Conservation (phyloP, 2,797 vertebrate genomes). For the Schizopygopsis pylzovi region DNA sequence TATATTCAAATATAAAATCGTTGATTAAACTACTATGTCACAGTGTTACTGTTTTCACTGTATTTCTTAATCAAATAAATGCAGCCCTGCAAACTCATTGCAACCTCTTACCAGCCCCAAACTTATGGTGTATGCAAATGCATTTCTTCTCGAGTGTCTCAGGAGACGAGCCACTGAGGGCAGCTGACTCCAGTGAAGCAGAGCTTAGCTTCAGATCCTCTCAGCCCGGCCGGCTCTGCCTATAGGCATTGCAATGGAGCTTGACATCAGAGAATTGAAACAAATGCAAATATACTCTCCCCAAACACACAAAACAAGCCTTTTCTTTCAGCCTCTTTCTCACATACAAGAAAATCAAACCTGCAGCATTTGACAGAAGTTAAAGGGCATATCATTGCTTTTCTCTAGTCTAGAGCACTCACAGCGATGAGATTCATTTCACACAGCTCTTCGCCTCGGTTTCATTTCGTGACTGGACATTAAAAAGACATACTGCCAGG, state of each 20-base stretch:
- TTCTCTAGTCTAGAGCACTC: not conserved
- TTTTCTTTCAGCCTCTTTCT: constrained; percentile 5
- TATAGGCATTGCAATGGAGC: constrained; percentile 9
- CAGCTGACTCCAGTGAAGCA: constrained; percentile 20
- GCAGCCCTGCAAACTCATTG: not conserved
- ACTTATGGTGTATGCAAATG: not conserved
- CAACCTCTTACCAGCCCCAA: not conserved
- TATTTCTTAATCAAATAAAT: not conserved
- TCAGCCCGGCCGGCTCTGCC: not conserved
- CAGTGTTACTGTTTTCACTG: not conserved
- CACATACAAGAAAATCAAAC: constrained; percentile 12
- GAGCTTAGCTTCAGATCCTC: constrained; percentile 21
- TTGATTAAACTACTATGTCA: not conserved
- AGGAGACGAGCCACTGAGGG: not conserved
- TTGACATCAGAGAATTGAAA: constrained; percentile 25
- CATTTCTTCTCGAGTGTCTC: not conserved
- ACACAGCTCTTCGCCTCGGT: constrained; percentile 4
- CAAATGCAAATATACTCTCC: constrained; percentile 25
- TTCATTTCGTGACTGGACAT: constrained; percentile 28
- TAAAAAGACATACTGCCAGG: constrained; percentile 1
- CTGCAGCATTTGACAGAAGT: constrained; percentile 29
- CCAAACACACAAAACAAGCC: constrained; percentile 19
- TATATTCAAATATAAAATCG: not conserved
- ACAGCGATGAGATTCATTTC: constrained; percentile 12
- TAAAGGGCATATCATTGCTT: not conserved